Percentiles rank a stretch among this genome's conserved stretches.
phyloP scores from a whole-genome alignment of 2,888 invertebrate species.

The Atherix ibis region DNA sequence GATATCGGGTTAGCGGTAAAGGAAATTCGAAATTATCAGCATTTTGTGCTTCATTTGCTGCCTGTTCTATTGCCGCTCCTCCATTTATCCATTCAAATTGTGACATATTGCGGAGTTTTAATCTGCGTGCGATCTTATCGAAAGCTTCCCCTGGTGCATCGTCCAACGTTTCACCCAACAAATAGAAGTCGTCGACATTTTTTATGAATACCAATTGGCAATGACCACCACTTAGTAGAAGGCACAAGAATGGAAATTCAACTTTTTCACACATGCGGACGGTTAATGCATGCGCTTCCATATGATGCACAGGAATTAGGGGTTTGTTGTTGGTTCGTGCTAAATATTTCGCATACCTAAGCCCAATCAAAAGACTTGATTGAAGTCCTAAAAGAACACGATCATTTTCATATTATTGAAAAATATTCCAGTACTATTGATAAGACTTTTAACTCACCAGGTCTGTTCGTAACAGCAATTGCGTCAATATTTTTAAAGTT shows the following conservation, averaged over 20 bases:
- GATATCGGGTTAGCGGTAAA: conserved; percentile 42
- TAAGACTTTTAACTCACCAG: conserved; percentile 35
- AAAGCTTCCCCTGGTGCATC: conserved; percentile 88
- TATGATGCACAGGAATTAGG: conserved; percentile 92
- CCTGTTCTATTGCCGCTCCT: conserved; percentile 70
- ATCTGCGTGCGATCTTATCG: conserved; percentile 79
- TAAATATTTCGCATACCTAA: conserved; percentile 65
- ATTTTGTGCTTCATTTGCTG: conserved; percentile 52
- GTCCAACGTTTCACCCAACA: conserved; percentile 66
- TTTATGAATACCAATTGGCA: conserved; percentile 63
- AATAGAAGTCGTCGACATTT: conserved; percentile 54
- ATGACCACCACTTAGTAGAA: conserved; percentile 90
- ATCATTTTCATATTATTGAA: not conserved
- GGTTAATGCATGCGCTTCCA: conserved; percentile 95
- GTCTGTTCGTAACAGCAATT: conserved; percentile 81
- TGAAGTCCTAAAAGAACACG: conserved; percentile 47
- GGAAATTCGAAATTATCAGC: conserved; percentile 45
- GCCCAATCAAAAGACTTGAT: conserved; percentile 62
- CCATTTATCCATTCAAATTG: conserved; percentile 61
- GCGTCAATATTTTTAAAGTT: conserved; percentile 56
- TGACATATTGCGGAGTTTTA: conserved; percentile 65
- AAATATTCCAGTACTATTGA: not conserved
- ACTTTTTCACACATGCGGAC: conserved; percentile 55
- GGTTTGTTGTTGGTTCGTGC: conserved; percentile 53
- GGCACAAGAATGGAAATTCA: conserved; percentile 73